phyloP scores from a whole-genome alignment of 30 jellyfish, hydroid and myxozoan species.

The Catostylus mosaicus region DNA sequence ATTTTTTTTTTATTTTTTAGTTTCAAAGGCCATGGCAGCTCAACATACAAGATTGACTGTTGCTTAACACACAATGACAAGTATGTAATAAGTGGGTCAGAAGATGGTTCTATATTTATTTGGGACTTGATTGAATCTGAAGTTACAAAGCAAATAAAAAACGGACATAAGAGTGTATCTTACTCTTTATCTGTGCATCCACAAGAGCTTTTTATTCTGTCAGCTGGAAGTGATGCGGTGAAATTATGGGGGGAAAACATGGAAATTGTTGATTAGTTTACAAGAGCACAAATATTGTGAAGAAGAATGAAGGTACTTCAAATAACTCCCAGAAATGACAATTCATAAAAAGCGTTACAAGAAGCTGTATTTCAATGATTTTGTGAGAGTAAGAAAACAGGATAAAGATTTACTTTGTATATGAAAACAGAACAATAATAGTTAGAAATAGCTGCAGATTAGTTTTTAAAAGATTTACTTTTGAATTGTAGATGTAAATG shows the following conservation, averaged over 20 bases:
- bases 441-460: no score
- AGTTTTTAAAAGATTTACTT: no score
- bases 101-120: slow-evolving; percentile 78
- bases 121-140: slow-evolving; percentile 94
- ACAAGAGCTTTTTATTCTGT: slow-evolving; percentile 46
- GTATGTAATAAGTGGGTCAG: slow-evolving; percentile 93
- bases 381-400: no score
- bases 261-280: background rate
- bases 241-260: slow-evolving; percentile 70
- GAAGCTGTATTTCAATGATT: no score
- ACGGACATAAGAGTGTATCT: slow-evolving; percentile 79
- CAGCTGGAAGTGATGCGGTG: slow-evolving; percentile 89
- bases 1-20: no score
- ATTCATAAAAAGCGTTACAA: no score
- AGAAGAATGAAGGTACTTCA: no score
- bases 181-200: slow-evolving; percentile 89
- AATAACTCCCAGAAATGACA: no score
- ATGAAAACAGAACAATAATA: no score
- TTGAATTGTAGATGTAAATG: no score
- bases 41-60: slow-evolving; percentile 88
- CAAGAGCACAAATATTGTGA: no score
- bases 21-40: slow-evolving; percentile 85
- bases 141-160: slow-evolving; percentile 50
- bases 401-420: no score
- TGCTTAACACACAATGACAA: slow-evolving; percentile 75